Base-by-base conservation (phyloP, 2,113 vertebrate species). In the Bubo bubo region DNA sequence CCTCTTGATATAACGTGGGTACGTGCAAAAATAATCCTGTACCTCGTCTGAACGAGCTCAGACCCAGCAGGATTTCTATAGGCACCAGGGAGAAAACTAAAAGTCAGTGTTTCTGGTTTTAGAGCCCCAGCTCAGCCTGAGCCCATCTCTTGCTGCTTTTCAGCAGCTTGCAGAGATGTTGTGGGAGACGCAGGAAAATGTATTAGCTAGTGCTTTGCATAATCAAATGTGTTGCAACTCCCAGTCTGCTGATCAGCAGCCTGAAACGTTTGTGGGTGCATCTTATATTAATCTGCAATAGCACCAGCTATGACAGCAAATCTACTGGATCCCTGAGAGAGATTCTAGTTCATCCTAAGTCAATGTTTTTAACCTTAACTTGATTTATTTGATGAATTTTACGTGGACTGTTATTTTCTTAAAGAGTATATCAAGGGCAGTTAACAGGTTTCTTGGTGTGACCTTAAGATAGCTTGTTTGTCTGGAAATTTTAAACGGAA, bases 331-430 rank as follows among this genome's bases (percentile, higher is more conserved):
- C 28, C 27, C 34, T 37, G 37, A 47, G 66, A 83, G 27, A 68
- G 39, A 60, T 43, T 67, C 63, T 30, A 32, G 34, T 28, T 32
- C 35, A 35, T 23, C 56, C n/a, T 12, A 10, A 12, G 6, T 30
- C 27, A 5, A 4, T 41, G 3, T 52, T 87, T 92, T 77, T 50
- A 86, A 76, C 34, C 21, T 30, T 47, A 32, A 73, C 30, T 59
- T 39, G 28, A 70, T 93, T 73, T 27, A 32, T 79, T 27, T 9
- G 76, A 52, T 76, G 8, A 58, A 21, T 71, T 94, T 83, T 49
- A 37, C 0, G 0, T 6, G 6, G 53, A 20, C 8, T 2, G 5
- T 14, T n/a, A 24, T 8, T 67, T 60, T 14, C 50, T 32, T 55
- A 12, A 81, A 8, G 23, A 35, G 12, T 12, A 5, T 4, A 2